Percentiles rank a stretch among this genome's conserved stretches.
phyloP scores from a whole-genome alignment of 2,888 invertebrate genomes.

The Macropis europaea region DNA sequence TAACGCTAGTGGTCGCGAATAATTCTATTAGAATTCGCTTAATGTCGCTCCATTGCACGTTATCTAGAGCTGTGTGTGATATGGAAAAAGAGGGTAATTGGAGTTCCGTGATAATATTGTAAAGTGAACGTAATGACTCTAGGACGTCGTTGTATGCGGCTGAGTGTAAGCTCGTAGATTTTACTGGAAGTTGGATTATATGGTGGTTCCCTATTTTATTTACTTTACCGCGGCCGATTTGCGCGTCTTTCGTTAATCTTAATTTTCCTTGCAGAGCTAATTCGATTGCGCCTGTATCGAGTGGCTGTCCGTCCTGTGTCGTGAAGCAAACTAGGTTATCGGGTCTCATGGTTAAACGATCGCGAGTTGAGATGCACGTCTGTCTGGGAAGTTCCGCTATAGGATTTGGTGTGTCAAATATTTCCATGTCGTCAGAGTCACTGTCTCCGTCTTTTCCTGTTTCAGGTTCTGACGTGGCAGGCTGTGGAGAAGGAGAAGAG shows the following conservation, averaged over 20 bases:
- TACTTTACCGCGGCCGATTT: no score
- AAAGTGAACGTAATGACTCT: background rate
- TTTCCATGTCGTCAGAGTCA: no score
- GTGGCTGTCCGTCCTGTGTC: background rate
- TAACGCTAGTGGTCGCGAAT: background rate
- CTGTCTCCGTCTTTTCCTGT: no score
- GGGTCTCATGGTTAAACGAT: background rate
- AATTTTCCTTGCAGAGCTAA: no score
- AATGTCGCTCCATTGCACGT: background rate
- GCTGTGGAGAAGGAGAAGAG: no score
- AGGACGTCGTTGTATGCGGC: background rate
- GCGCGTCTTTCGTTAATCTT: no score
- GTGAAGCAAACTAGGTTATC: background rate
- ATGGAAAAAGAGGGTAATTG: background rate
- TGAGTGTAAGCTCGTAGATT: background rate
- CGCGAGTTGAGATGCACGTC: background rate
- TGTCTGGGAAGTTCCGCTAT: no score
- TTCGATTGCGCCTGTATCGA: background rate
- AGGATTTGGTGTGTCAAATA: no score
- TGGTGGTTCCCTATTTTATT: no score
- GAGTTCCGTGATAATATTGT: background rate
- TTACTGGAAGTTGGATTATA: background rate
- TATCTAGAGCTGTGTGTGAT: background rate
- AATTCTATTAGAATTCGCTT: background rate
- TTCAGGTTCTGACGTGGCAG: no score